Evolutionary conservation across 2,888 invertebrate genomes (phyloP).

Genomic region (Tachystola acroxantha): DNA sequence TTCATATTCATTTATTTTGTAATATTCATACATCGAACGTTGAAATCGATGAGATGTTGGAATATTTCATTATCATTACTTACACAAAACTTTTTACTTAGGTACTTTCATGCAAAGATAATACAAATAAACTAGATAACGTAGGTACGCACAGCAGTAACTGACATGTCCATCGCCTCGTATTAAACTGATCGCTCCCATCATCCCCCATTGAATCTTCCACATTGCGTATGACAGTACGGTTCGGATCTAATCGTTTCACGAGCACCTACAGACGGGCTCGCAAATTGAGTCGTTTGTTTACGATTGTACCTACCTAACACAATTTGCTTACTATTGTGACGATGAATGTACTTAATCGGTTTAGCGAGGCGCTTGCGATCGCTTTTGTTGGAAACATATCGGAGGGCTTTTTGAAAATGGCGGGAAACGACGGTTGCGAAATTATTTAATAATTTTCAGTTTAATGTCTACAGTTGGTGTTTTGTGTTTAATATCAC

Average conservation of each 20-base stretch:
- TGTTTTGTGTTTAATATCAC: too few species aligned
- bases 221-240: conserved; percentile 36
- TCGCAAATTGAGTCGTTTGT: conserved; percentile 51
- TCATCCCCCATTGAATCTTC: conserved; percentile 30
- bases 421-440: too few species aligned
- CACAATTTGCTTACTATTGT: conserved; percentile 43
- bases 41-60: too few species aligned
- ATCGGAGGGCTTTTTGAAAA: too few species aligned
- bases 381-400: not conserved
- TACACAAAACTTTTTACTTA: too few species aligned
- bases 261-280: conserved; percentile 37
- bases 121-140: too few species aligned
- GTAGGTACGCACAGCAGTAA: conserved; percentile 9
- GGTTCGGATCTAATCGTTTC: conserved; percentile 44
- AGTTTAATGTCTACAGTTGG: too few species aligned
- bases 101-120: too few species aligned
- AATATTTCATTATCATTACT: too few species aligned
- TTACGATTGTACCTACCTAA: conserved; percentile 40
- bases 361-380: conserved; percentile 12
- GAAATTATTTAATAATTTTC: too few species aligned
- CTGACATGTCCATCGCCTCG: conserved; percentile 26
- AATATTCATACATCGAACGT: too few species aligned
- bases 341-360: conserved; percentile 27
- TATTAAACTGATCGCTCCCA: conserved; percentile 35
- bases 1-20: too few species aligned